Conservation (phyloP, 2,113 vertebrate genomes). For the Ginglymostoma cirratum region DNA sequence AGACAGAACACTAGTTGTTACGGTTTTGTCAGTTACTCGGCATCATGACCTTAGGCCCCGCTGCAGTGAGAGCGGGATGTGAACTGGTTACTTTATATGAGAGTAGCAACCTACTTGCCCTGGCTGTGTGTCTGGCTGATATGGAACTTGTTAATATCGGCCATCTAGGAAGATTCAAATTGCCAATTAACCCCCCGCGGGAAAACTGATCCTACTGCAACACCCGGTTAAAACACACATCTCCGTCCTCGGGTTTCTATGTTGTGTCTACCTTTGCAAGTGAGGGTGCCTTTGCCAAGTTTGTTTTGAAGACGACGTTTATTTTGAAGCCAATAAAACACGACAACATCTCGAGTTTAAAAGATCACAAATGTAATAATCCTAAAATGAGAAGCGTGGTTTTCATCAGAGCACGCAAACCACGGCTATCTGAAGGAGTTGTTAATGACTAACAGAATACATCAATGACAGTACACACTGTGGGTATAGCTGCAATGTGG, state of each 20-base stretch:
- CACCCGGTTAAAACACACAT: background rate
- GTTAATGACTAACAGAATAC: background rate
- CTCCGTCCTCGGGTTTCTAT: background rate
- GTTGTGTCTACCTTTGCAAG: background rate
- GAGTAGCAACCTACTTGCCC: background rate
- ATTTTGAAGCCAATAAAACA: background rate
- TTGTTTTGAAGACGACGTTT: background rate
- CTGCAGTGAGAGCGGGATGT: no score
- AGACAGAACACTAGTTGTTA: background rate
- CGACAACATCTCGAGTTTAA: background rate
- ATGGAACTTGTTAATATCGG: slow-evolving; percentile 7
- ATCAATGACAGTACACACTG: background rate
- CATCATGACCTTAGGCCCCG: background rate
- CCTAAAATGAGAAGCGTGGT: background rate
- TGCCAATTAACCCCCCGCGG: background rate
- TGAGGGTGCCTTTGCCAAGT: slow-evolving; percentile 7
- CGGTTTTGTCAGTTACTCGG: background rate
- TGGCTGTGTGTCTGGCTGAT: background rate
- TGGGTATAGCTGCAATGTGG: background rate
- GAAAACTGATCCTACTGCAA: background rate
- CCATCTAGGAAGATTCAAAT: background rate
- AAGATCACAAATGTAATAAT: background rate
- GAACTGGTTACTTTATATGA: background rate
- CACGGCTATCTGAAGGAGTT: background rate
- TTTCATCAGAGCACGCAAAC: background rate